These are phyloP conservation scores for Melangyna quadrimaculata DNA, from an alignment of 2,888 invertebrate genomes.

Conservation along the genomic window DNA sequence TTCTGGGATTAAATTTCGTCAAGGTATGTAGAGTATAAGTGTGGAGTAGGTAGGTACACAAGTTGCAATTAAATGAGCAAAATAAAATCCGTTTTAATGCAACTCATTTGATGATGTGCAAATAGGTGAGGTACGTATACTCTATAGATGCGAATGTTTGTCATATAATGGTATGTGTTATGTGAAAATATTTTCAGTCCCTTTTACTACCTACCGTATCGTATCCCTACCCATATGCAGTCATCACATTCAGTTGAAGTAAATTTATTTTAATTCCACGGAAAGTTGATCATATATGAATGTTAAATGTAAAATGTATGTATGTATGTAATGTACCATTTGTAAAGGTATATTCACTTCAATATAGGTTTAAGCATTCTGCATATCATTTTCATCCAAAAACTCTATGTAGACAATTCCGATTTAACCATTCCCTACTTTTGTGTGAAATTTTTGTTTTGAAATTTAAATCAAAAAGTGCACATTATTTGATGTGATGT, in stretches of 20 bases:
- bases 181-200: not conserved
- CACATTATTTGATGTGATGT: not conserved
- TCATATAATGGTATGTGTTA: slow-evolving; percentile 9
- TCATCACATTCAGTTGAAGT: not conserved
- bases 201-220: not conserved
- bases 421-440: not conserved
- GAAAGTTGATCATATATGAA: not conserved
- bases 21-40: not conserved
- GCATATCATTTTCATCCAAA: not conserved
- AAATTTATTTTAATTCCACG: slow-evolving; percentile 10
- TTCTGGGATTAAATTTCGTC: not conserved
- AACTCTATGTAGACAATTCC: not conserved
- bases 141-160: not conserved
- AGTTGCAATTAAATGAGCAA: slow-evolving; percentile 60
- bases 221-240: too few species aligned
- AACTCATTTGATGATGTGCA: slow-evolving; percentile 66
- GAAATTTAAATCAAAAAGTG: slow-evolving; percentile 2
- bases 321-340: too few species aligned
- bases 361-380: not conserved
- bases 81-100: slow-evolving; percentile 51
- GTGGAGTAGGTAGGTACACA: not conserved
- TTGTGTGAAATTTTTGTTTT: not conserved
- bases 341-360: too few species aligned
- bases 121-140: slow-evolving; percentile 6
- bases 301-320: too few species aligned